These are phyloP conservation scores for Drosophila lacertosa DNA, from an alignment of 1,140 invertebrate species.

Conservation along the genomic window DNA sequence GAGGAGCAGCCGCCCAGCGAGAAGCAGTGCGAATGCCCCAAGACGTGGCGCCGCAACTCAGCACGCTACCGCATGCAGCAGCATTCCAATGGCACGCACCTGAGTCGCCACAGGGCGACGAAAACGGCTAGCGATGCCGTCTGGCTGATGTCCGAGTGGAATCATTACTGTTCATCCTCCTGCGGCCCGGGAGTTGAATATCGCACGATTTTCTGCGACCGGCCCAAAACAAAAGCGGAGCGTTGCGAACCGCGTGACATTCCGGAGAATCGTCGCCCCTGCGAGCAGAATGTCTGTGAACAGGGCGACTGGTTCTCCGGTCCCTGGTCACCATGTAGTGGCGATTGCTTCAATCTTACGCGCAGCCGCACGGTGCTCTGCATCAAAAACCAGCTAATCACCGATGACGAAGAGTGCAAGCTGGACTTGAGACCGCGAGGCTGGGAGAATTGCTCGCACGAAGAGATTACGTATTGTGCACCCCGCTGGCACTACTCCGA, in stretches of 20 bases:
- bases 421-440: constrained; percentile 66
- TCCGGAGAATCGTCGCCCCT: constrained; percentile 86
- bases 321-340: constrained; percentile 87
- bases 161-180: constrained; percentile 73
- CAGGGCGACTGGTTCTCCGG: constrained; percentile 88
- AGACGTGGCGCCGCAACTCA: constrained; percentile 52
- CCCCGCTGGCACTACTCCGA: constrained; percentile 87
- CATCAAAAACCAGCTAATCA: constrained; percentile 84
- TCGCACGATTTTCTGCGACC: constrained; percentile 82
- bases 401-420: constrained; percentile 82
- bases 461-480: constrained; percentile 85
- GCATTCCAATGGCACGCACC: constrained; percentile 37
- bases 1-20: constrained; percentile 83
- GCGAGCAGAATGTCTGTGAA: constrained; percentile 86
- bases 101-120: constrained; percentile 40
- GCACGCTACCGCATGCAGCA: constrained; percentile 56
- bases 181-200: constrained; percentile 76
- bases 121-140: constrained; percentile 51
- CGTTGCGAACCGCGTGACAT: constrained; percentile 86
- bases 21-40: constrained; percentile 80
- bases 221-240: constrained; percentile 84
- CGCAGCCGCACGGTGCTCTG: constrained; percentile 84
- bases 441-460: constrained; percentile 84
- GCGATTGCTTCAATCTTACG: constrained; percentile 84
- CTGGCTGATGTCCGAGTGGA: constrained; percentile 83